A percentile compares a stretch with the other conserved stretches of the same genome.
Conservation (phyloP, 2,113 vertebrate genomes). For the Saimiri boliviensis region DNA sequence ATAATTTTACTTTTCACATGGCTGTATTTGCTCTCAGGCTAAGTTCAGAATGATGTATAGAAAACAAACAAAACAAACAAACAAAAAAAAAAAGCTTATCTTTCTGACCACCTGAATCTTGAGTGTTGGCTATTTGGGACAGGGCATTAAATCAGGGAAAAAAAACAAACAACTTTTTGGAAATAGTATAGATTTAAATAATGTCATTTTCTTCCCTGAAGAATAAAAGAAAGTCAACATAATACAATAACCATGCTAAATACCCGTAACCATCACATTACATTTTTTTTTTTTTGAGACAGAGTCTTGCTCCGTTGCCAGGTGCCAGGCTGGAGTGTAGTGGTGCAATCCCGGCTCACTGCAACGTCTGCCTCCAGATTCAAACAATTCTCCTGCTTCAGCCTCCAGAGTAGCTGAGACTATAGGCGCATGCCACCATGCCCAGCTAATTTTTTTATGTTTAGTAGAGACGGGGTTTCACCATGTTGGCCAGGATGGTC, state of each 20-base stretch:
- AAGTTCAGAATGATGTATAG: neutral
- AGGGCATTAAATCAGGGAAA: neutral
- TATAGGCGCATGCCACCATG: no score
- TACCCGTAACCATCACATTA: neutral
- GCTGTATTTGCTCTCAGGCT: neutral
- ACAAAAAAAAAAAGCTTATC: neutral
- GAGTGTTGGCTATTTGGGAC: neutral
- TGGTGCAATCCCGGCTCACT: no score
- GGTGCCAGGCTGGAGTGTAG: no score
- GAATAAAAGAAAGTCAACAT: neutral
- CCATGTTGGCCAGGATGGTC: no score
- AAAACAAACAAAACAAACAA: neutral
- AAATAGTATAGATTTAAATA: neutral
- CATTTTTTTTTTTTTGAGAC: neutral
- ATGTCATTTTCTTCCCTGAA: neutral
- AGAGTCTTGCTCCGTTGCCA: no score
- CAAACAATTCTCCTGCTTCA: no score
- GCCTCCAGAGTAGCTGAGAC: no score
- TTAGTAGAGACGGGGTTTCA: no score
- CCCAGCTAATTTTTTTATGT: no score
- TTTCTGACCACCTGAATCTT: neutral
- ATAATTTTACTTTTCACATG: neutral
- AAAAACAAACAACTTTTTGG: neutral
- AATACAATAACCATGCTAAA: neutral
- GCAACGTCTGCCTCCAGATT: no score